Base-by-base conservation (phyloP, 2,113 vertebrate species). In the Gracilinanus agilis region DNA sequence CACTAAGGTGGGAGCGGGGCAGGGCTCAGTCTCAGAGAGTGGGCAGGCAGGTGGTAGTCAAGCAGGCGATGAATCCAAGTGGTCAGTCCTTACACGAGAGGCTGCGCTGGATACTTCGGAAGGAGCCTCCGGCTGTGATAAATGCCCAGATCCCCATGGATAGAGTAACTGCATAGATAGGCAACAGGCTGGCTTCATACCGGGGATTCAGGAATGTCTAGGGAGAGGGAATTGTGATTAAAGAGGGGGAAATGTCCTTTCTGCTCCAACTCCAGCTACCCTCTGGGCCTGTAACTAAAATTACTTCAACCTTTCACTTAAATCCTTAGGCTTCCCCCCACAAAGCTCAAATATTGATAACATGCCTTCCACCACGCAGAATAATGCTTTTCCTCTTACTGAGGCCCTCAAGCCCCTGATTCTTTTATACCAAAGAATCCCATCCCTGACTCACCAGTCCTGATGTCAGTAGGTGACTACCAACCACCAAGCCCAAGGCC, bases 191-290 rank as follows among this genome's bases (percentile, higher is more conserved):
- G 94, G 98, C 98, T 94, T 98, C 98, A 0, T 99, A 99, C 96
- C 98, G 95, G 0, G 99, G 99, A 92, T 99, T 99, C 94, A 99
- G 96, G 97, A 99, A 99, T 0, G 98, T 99, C 99, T 99, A 91
- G 8, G 55, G 67, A 92, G 2, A 55, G 49, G 13, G 16, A 40
- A 2, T 7, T 54, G 91, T 24, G 55, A 61, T 21, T 92, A 91
- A 92, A 94, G 90, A 91, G 44, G 56, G 2, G 44, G 94, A 61
- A 54, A 54, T 88, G 91, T 54, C 83, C 54, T 34, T 75, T 56
- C 9, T 25, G 44, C 44, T 67, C 34, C 49, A 91, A 90, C 19
- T 23, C 34, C 12, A 24, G 0, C 54, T 67, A 88, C n/a, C 44
- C n/a, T 90, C 24, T 53, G 11, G 90, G n/a, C 61, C 92, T 96